phyloP scores from a whole-genome alignment of 1,140 invertebrate species.

The Papilio polytes region DNA sequence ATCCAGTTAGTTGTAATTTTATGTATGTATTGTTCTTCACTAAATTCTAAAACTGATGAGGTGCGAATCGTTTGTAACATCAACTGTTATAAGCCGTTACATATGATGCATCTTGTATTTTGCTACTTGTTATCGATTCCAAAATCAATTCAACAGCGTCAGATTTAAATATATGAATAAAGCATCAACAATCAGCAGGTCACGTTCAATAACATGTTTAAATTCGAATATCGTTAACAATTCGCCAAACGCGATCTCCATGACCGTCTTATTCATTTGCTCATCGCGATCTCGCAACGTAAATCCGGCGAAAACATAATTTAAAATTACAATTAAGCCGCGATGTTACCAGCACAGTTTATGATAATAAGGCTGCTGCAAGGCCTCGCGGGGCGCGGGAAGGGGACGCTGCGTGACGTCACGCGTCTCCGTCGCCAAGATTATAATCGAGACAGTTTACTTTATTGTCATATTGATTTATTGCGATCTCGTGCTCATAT shows the following conservation, averaged over 20 bases:
- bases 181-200: conserved; percentile 7
- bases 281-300: conserved; percentile 34
- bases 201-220: conserved; percentile 10
- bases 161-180: not conserved
- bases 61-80: not conserved
- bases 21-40: not conserved
- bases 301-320: conserved; percentile 36
- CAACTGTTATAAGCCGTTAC: not conserved
- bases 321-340: conserved; percentile 39
- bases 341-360: conserved; percentile 25
- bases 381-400: conserved; percentile 49
- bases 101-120: not conserved
- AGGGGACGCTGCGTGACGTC: conserved; percentile 74
- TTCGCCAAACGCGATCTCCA: conserved; percentile 36
- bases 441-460: conserved; percentile 74
- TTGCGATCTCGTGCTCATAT: conserved; percentile 46
- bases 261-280: conserved; percentile 40
- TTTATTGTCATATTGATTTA: conserved; percentile 78
- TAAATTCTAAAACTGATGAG: not conserved
- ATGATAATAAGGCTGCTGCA: conserved; percentile 53
- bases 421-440: conserved; percentile 60
- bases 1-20: not conserved
- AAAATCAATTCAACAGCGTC: not conserved
- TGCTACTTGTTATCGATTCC: not conserved
- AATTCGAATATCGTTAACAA: conserved; percentile 26